Evolutionary conservation across 2,113 vertebrate genomes (phyloP), one percentile per base, ranked within the genome.

Genomic region (Periophthalmus modestus): DNA sequence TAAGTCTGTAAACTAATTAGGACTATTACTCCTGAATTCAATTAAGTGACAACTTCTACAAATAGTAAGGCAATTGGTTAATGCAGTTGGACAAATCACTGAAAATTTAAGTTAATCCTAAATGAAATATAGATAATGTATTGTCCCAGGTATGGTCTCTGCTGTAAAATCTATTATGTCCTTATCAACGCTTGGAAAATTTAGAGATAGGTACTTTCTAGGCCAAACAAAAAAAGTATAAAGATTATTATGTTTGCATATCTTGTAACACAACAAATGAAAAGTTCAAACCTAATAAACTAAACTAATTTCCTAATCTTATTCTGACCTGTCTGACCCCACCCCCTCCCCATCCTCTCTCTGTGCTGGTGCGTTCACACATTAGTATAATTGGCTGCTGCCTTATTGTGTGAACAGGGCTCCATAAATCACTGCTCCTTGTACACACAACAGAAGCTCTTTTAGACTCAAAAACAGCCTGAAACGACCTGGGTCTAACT

Each of bases 401-500:
- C 6, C 15, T 63, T 63, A 63, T 63, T 63, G 61, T 63, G 61
- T 18, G 28, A 63, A 39, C 61, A 14, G 16, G 61, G 19, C 61
- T 63, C 61, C 61, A 63, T 63, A 63, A 63, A 16, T 67, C 63
- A 33, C 18, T 0, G 1, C 33, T 18, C 14, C 19, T 14, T 46
- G 48, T 59, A 62, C 57, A 54, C 24, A 28, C 4, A 52, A 61
- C 24, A 52, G 7, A 12, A 47, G 24, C 61, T 63, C 15, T 39
- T 63, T 63, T 63, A n/a, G 7, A 1, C 19, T 19, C 2, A 1
- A 62, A 28, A 63, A 23, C n/a, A 23, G 2, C 46, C 0, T 18
- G 50, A 21, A 21, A 21, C n/a, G 6, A 78, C 66, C 67, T 69
- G 50, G 10, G 61, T 48, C 72, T 66, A 73, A 63, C 28, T 21